A percentile compares a stretch with the other conserved stretches of the same genome.
phyloP scores from a whole-genome alignment of 30 jellyfish, hydroid and myxozoan genomes.

The Turritopsis rubra region DNA sequence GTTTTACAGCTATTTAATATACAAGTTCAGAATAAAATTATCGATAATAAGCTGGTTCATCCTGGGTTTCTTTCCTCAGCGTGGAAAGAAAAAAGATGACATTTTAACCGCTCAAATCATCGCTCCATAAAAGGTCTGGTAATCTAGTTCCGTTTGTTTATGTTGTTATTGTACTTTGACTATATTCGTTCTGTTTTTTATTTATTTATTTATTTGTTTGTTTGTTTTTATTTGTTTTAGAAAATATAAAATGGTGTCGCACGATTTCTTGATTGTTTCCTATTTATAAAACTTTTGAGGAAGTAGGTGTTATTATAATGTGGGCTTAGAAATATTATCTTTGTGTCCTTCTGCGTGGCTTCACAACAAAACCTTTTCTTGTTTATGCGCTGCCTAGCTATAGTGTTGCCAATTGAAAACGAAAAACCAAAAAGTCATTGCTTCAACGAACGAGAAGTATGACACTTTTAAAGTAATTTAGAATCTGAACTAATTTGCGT shows the following conservation, averaged over 20 bases:
- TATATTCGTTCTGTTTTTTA: neutral
- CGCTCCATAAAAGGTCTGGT: neutral
- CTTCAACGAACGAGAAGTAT: neutral
- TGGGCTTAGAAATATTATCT: neutral
- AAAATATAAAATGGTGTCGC: neutral
- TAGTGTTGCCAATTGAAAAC: neutral
- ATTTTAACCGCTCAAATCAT: neutral
- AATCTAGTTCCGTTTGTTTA: neutral
- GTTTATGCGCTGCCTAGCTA: neutral
- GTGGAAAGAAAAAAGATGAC: neutral
- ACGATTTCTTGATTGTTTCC: neutral
- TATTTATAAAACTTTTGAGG: neutral
- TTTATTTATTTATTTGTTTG: too few relatives aligned
- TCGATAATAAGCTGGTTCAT: neutral
- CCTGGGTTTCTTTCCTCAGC: neutral
- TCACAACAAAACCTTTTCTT: neutral
- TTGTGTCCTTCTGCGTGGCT: neutral
- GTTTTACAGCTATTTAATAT: neutral
- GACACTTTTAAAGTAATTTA: too few relatives aligned
- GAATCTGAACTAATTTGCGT: too few relatives aligned
- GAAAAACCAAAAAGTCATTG: neutral
- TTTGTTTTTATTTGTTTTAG: neutral
- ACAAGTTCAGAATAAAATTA: neutral
- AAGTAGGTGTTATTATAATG: neutral
- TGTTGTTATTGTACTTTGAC: neutral